phyloP scores from a whole-genome alignment of 2,797 vertebrate species.

The Buphagus erythrorhynchus region DNA sequence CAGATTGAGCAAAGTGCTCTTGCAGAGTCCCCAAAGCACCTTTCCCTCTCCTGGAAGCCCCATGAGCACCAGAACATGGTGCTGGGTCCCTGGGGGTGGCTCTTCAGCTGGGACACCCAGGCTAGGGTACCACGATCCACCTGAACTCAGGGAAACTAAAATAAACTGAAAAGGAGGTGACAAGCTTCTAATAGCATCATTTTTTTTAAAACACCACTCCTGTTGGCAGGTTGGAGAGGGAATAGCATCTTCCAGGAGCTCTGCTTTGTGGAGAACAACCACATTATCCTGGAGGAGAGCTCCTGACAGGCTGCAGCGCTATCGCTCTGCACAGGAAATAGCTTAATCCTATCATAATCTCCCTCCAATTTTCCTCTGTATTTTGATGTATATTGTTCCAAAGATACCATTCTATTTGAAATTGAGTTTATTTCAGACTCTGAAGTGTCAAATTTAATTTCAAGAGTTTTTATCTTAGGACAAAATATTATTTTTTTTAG shows the following conservation, averaged over 20 bases:
- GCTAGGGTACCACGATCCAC: fast-evolving
- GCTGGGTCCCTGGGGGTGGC: too few relatives aligned
- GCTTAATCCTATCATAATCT: constrained; percentile 14
- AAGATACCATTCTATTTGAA: constrained; percentile 37
- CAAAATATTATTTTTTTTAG: background rate
- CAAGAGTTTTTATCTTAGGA: background rate
- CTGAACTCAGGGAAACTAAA: background rate
- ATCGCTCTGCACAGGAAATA: background rate
- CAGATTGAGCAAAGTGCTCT: background rate
- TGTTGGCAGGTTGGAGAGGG: background rate
- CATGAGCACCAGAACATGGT: fast-evolving
- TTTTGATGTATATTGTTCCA: constrained; percentile 26
- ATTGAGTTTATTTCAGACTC: constrained; percentile 10
- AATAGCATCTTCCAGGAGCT: background rate
- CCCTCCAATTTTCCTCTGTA: constrained; percentile 3
- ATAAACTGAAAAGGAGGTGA: background rate
- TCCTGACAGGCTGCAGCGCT: background rate
- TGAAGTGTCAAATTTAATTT: constrained; percentile 41
- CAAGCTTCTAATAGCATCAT: background rate
- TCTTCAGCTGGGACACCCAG: background rate
- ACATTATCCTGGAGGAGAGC: background rate
- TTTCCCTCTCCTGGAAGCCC: background rate
- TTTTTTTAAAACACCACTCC: background rate
- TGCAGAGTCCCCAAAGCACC: background rate
- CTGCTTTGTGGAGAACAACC: background rate